Evolutionary conservation across 1,140 invertebrate genomes (phyloP), one percentile per base, ranked within the genome.

Genomic region (Pygmarrhopalites habei): DNA sequence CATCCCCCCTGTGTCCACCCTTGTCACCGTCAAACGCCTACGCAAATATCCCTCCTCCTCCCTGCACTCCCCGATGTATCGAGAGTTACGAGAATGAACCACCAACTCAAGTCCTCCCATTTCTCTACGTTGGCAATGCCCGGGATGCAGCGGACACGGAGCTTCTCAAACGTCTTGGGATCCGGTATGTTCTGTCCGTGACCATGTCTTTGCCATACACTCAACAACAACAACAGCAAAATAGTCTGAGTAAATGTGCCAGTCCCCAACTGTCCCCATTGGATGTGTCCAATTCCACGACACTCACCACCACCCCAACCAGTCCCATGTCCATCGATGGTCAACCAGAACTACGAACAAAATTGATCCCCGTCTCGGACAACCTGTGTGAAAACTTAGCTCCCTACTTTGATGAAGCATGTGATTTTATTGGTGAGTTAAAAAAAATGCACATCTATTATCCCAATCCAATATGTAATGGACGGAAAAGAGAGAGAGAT

Each of bases 381-480:
- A 89, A 85, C 44, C 85, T 87, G 14, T 87, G 90, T 72, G 90
- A 93, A 74, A 93, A 94, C 77, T 83, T 93, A 17, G 88, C 88
- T 72, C 90, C 92, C 79, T 93, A 92, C 80, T 94, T 93, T 77
- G 87, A 92, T 73, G 88, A 92, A 75, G 88, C 90, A 60, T 90
- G 87, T 74, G 83, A 89, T 66, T 94, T 92, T 77, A 94, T 94
- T 72, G 90, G 90, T 92, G 77, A 86, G 85, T 81, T 56, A 41
- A 25, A 43, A 28, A 43, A 10, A 47, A 47, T 47, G 7, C 15
- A 7, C 15, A 7, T 35, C 15, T 35, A 35, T 35, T 35, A 35
- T 35, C 32, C n/a, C n/a, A n/a, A n/a, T 47, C 28, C 19, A 21
- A 47, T 35, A 26, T 17, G 30, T 58, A 44, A 58, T 51, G n/a